Evolutionary conservation across 1,140 invertebrate species (phyloP), one percentile per base, ranked within the genome.

Genomic region (Homalodisca vitripennis): DNA sequence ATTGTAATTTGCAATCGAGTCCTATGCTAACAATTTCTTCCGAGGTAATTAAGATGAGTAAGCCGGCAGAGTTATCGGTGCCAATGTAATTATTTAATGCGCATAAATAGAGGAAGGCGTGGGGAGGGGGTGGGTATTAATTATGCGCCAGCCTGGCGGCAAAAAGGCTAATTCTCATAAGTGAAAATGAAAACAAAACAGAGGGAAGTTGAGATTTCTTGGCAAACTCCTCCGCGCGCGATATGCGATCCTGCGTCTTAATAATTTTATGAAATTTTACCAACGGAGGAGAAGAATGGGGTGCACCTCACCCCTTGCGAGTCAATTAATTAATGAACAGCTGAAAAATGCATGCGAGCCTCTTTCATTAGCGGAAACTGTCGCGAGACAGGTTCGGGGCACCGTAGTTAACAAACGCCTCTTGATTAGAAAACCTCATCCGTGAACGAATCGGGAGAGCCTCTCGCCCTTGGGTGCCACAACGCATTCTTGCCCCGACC

Each of bases 241-340:
- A 63, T 63, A 32, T 63, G 60, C 60, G 60, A 63, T 63, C 29
- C 31, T 1, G 14, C 60, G 48, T 63, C 27, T 63, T 63, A 63
- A 63, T 63, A 63, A 63, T 63, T 63, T 63, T 63, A 63, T 63
- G 60, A 63, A 63, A 63, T 63, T 63, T 63, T 32, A 63, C 60
- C 60, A 63, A 63, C 60, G 27, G 14, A n/a, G n/a, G 27, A 29
- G 60, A 63, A 63, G 60, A 63, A 63, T 63, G 27, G 30, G 17
- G 48, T 22, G 48, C 3, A 6, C 14, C 22, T 51, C 48, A 29
- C 26, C 60, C 55, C 30, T 31, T 32, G 3, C 20, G 26, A 63
- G n/a, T 14, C 60, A 29, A 63, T 63, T 63, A 63, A 63, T 63
- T 63, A 63, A 63, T 63, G 31, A 63, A 63, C 60, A 63, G 34